These are phyloP conservation scores for Lottia gigantea DNA, from an alignment of 2,888 invertebrate genomes.

Conservation along the genomic window DNA sequence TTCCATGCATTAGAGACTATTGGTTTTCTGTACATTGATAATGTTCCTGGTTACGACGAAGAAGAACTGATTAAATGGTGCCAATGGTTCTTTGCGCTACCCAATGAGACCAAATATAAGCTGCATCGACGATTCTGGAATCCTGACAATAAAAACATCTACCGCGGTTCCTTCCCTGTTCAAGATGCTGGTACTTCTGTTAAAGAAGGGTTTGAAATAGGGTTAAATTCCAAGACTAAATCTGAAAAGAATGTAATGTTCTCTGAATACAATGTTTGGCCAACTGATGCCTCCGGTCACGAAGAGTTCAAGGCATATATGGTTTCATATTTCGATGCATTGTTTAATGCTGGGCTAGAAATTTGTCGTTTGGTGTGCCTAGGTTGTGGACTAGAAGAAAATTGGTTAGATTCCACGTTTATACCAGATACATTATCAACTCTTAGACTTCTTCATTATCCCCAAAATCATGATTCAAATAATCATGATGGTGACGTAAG, in stretches of 20 bases:
- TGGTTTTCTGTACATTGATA: constrained; percentile 48
- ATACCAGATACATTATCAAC: constrained; percentile 43
- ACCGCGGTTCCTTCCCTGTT: constrained; percentile 50
- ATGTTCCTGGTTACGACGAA: constrained; percentile 39
- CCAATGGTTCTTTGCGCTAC: constrained; percentile 42
- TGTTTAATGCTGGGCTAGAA: constrained; percentile 38
- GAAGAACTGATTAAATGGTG: constrained; percentile 36
- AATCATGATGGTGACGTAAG: constrained; percentile 38
- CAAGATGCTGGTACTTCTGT: constrained; percentile 40
- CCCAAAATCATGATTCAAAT: constrained; percentile 36
- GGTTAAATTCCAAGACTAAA: constrained; percentile 35
- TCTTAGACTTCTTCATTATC: constrained; percentile 49
- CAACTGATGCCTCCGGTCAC: constrained; percentile 33
- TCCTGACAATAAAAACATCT: constrained; percentile 37
- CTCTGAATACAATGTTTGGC: constrained; percentile 48
- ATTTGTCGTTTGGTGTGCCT: constrained; percentile 42
- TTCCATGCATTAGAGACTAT: constrained; percentile 44
- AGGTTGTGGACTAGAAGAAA: constrained; percentile 45
- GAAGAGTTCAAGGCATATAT: constrained; percentile 40
- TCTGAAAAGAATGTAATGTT: constrained; percentile 41
- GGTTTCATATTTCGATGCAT: constrained; percentile 29
- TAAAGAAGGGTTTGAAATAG: constrained; percentile 50
- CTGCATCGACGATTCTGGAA: constrained; percentile 41
- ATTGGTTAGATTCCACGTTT: constrained; percentile 43
- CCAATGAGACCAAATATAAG: constrained; percentile 33